Evolutionary conservation across 1,140 invertebrate species (phyloP).

Genomic region (Charaxes varanes): DNA sequence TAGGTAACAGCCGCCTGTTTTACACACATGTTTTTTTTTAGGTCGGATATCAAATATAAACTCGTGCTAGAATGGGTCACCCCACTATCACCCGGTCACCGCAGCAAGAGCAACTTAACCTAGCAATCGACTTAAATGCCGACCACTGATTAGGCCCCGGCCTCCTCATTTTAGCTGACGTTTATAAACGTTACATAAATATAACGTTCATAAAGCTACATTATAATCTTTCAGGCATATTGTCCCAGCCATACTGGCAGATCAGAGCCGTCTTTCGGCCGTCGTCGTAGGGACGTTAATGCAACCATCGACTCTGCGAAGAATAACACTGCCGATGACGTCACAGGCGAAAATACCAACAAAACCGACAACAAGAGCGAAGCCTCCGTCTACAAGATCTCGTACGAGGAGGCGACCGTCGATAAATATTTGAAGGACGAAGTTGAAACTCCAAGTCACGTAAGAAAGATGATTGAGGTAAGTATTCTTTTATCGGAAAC

Average conservation of each 20-base stretch:
- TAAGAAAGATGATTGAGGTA: slow-evolving; percentile 91
- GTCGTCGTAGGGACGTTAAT: slow-evolving; percentile 78
- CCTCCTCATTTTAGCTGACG: too few species aligned
- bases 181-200: too few species aligned
- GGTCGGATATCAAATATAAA: too few species aligned
- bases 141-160: too few species aligned
- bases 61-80: too few species aligned
- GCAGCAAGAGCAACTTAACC: too few species aligned
- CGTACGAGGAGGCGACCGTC: slow-evolving; percentile 55
- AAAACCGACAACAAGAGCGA: slow-evolving; percentile 34
- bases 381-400: slow-evolving; percentile 50
- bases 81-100: too few species aligned
- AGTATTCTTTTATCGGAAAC: too few species aligned
- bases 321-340: slow-evolving; percentile 38
- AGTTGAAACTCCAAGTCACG: slow-evolving; percentile 80
- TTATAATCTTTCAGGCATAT: slow-evolving; percentile 77
- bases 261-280: slow-evolving; percentile 87
- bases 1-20: too few species aligned
- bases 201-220: too few species aligned
- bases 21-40: too few species aligned
- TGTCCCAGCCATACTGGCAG: slow-evolving; percentile 83
- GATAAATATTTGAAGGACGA: slow-evolving; percentile 72
- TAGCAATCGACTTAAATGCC: too few species aligned
- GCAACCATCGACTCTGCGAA: slow-evolving; percentile 34
- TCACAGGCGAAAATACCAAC: slow-evolving; percentile 29